These are phyloP conservation scores for Margaritifera margaritifera DNA, from an alignment of 2,888 invertebrate species.

Conservation along the genomic window DNA sequence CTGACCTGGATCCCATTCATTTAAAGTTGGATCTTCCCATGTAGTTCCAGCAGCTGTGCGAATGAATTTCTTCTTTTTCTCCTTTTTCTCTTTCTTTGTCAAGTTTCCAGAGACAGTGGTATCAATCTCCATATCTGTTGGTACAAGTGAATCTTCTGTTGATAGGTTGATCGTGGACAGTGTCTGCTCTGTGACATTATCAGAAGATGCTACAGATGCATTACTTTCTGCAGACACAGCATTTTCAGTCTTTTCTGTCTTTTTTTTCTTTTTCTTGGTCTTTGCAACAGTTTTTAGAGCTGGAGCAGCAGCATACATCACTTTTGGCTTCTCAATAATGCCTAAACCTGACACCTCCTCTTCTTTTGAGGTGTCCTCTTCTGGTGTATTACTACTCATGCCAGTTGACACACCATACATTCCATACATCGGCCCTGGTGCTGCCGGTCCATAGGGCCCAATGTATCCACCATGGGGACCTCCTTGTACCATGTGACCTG, in stretches of 20 bases:
- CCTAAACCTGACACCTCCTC: conserved; percentile 6
- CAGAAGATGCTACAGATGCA: background rate
- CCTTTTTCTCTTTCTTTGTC: conserved; percentile 74
- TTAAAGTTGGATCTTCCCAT: conserved; percentile 95
- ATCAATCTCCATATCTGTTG: conserved; percentile 38
- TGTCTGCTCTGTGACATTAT: conserved; percentile 18
- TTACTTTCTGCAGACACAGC: background rate
- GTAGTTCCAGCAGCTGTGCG: conserved; percentile 93
- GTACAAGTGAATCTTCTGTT: conserved; percentile 2
- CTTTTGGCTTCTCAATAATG: conserved; percentile 57
- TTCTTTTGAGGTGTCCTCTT: conserved; percentile 12
- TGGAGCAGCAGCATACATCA: conserved; percentile 67
- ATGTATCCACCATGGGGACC: conserved; percentile 6
- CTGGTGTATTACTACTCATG: conserved; percentile 3
- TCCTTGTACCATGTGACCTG: conserved; percentile 5
- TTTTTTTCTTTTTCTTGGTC: conserved; percentile 45
- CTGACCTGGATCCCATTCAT: conserved; percentile 93
- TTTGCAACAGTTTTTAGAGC: conserved; percentile 54
- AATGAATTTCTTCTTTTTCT: conserved; percentile 83
- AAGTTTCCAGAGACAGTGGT: background rate
- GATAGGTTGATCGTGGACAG: conserved; percentile 7
- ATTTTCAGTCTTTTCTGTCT: conserved; percentile 20
- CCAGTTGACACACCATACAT: conserved; percentile 36
- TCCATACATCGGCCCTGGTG: conserved; percentile 18
- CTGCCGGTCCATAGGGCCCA: conserved; percentile 18